Evolutionary conservation across 2,113 vertebrate species (phyloP), one percentile per base, ranked within the genome.

Genomic region (Polyodon spathula): DNA sequence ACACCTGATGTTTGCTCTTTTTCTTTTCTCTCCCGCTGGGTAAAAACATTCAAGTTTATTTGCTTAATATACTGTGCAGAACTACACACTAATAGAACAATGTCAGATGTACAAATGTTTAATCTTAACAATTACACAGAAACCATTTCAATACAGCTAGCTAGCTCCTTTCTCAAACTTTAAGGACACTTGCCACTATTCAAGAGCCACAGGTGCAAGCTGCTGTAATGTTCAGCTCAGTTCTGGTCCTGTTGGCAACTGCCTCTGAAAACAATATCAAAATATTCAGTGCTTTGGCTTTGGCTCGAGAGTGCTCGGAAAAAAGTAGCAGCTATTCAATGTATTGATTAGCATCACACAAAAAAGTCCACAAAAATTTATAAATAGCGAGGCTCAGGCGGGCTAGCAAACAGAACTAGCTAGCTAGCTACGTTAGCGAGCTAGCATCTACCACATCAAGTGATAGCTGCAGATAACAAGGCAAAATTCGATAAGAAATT

Each of bases 1-100:
- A 39, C 37, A 48, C 56, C 44, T 62, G 59, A 15, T 63, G 17
- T 52, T 69, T 65, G 59, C 62, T 44, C 4, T 6, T 65, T 37
- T 69, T 69, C 17, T 53, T 56, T 14, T 10, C 40, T 42, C 39
- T 62, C 40, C 2, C 15, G 38, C 16, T 62, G 27, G 27, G 27
- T 27, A 27, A 27, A 27, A 27, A 27, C 27, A 27, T 27, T 27
- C 1, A 27, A 27, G 27, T 27, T 27, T 27, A 27, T 27, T 27
- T 27, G 27, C 27, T 27, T 27, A 27, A 27, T 27, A 27, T 27
- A 27, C 27, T 27, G 27, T 27, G 27, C 27, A 27, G 27, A 27
- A 27, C 27, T 27, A 27, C 27, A 27, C 27, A 27, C 27, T 27
- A 3, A 27, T 27, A 27, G 27, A 27, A 27, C 27, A 27, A 27